phyloP scores from a whole-genome alignment of 2,888 invertebrate species.

The Melieria picta region DNA sequence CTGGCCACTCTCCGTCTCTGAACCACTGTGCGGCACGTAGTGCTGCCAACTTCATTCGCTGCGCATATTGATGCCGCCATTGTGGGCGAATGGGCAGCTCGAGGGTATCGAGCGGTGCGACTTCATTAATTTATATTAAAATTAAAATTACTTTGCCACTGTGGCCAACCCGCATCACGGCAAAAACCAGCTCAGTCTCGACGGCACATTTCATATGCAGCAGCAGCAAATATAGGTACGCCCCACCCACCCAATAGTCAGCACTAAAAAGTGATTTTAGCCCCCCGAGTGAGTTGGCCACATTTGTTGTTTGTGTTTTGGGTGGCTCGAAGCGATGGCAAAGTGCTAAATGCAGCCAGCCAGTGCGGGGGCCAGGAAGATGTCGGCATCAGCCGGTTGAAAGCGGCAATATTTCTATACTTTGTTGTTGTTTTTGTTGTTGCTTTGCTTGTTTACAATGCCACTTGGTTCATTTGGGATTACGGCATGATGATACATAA shows the following conservation, averaged over 20 bases:
- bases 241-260: no score
- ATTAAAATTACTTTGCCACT: conserved; percentile 25
- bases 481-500: conserved; percentile 4
- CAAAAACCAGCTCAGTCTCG: background rate
- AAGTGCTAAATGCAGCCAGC: background rate
- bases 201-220: background rate
- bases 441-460: background rate
- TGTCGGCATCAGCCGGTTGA: no score
- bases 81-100: conserved; percentile 1
- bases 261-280: no score
- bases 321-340: background rate
- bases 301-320: no score
- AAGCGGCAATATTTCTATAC: no score
- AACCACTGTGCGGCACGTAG: no score
- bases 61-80: no score
- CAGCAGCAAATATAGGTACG: background rate
- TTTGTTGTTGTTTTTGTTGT: background rate
- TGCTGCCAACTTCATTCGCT: no score
- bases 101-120: conserved; percentile 7
- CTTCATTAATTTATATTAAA: conserved; percentile 43
- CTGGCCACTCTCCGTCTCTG: no score
- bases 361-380: background rate
- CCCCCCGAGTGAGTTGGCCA: no score
- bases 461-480: background rate
- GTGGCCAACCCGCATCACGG: background rate